Percentiles rank a stretch among this genome's conserved stretches.
Evolutionary conservation across 2,113 vertebrate genomes (phyloP).

Genomic region (Acanthochromis polyacanthus): DNA sequence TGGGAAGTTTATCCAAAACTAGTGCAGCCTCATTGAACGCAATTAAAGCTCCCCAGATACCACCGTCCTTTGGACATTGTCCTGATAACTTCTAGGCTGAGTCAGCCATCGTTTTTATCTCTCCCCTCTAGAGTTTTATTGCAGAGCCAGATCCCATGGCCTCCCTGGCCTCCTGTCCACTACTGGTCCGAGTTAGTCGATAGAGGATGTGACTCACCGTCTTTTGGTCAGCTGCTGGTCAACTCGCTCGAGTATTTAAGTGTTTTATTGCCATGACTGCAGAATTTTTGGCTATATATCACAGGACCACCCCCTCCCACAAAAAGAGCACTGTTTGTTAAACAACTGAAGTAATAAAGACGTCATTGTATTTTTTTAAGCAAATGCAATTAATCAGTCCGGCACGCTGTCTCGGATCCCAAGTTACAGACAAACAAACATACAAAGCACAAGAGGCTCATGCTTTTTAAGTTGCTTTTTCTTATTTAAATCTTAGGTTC

Average conservation of each 20-base stretch:
- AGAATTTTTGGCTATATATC: conserved; percentile 34
- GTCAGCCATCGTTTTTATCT: conserved; percentile 40
- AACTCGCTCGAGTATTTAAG: conserved; percentile 5
- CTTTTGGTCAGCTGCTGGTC: conserved; percentile 44
- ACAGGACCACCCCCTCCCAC: conserved; percentile 7
- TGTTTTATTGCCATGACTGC: conserved; percentile 30
- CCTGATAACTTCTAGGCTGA: conserved; percentile 36
- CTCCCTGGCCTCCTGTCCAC: conserved; percentile 16
- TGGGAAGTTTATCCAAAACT: conserved; percentile 41
- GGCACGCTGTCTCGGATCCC: conserved; percentile 11
- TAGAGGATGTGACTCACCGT: conserved; percentile 43
- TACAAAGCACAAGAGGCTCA: conserved; percentile 10
- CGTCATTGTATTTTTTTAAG: conserved; percentile 19
- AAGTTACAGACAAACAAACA: conserved; percentile 21
- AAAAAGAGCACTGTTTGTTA: conserved; percentile 2
- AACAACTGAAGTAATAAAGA: conserved; percentile 19
- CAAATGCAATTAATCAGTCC: conserved; percentile 33
- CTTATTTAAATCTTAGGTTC: conserved; percentile 3
- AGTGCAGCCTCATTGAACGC: conserved; percentile 38
- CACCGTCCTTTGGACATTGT: conserved; percentile 11
- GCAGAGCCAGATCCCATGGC: conserved; percentile 26
- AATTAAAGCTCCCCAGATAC: conserved; percentile 43
- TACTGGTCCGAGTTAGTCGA: conserved; percentile 14
- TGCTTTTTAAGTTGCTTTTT: conserved; percentile 24
- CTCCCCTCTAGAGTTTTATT: conserved; percentile 39